Evolutionary conservation across 2,113 vertebrate genomes (phyloP), one percentile per base, ranked within the genome.

Genomic region (Psammodynastes pulverulentus): DNA sequence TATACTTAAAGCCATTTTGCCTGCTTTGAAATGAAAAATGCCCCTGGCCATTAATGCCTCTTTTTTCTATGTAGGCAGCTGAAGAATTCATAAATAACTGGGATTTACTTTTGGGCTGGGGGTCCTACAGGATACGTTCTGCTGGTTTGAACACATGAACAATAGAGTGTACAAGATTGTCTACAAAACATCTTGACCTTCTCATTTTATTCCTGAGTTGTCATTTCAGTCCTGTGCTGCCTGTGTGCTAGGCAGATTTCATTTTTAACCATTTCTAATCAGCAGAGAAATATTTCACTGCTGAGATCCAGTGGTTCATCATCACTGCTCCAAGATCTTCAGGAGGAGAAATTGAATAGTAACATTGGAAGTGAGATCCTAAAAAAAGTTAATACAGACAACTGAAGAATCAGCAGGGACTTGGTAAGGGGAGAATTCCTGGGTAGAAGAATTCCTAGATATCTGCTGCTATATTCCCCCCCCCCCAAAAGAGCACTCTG

Each of bases 21-120:
- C 45, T 93, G 89, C 90, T 93, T 94, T 85, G 85, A 92, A 89
- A 92, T 88, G 93, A 95, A 90, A 87, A 26, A 87, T 95, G 19
- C 86, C 72, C 93, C 91, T 79, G 91, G 90, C 2, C 62, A 51
- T 21, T 87, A 93, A 86, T 89, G 94, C 94, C 93, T 95, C 91
- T 84, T 92, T 95, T 93, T 91, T 96, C 94, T 92, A 13, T 92
- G 90, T 93, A 86, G 92, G 13, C 79, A 95, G 90, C 94, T 95
- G 90, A 95, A 91, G 94, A 94, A 96, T 92, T 58, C 9, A 85
- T 88, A 87, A 93, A 88, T 84, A 94, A 54, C 93, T 21, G 93
- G 53, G 58, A 51, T 17, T 46, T n/a, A 10, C 58, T 94, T 93
- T 89, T 93, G 62, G 93, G 4, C n/a, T n/a, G 24, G 58, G 4